Evolutionary conservation across 2,113 vertebrate species (phyloP).

Genomic region (Pipa parva): DNA sequence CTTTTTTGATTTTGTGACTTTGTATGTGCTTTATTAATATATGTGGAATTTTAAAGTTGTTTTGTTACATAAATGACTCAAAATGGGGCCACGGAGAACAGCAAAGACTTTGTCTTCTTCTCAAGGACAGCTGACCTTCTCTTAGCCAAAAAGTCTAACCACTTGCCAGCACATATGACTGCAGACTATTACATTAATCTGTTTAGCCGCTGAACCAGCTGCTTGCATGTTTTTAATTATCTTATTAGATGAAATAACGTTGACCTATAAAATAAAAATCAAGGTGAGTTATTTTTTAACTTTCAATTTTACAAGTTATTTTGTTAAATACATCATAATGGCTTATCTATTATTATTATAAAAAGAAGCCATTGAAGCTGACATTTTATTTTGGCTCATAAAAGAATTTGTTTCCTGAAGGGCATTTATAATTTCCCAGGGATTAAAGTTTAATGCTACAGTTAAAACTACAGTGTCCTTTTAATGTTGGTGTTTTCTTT

Average conservation of each 20-base stretch:
- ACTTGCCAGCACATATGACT: constrained; percentile 75
- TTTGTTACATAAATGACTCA: background rate
- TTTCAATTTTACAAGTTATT: constrained; percentile 61
- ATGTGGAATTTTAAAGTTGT: background rate
- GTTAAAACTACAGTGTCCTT: constrained; percentile 26
- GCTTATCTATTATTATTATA: constrained; percentile 56
- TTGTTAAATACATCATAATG: constrained; percentile 65
- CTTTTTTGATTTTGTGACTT: no score
- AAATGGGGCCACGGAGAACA: constrained; percentile 38
- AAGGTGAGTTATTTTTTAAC: constrained; percentile 73
- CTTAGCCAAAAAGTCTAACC: constrained; percentile 68
- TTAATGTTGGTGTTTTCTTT: constrained; percentile 7
- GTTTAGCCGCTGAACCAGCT: constrained; percentile 76
- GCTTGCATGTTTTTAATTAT: constrained; percentile 81
- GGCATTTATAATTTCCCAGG: constrained; percentile 50
- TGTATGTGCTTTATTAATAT: background rate
- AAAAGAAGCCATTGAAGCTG: constrained; percentile 54
- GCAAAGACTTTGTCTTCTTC: constrained; percentile 56
- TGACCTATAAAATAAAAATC: constrained; percentile 80
- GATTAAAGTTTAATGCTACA: constrained; percentile 39
- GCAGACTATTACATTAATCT: constrained; percentile 78
- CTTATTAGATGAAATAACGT: constrained; percentile 73
- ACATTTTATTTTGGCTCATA: constrained; percentile 50
- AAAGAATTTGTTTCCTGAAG: constrained; percentile 49
- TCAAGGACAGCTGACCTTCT: constrained; percentile 76